Conservation (phyloP, 2,113 vertebrate genomes). For the Rhadina sibilatrix region DNA sequence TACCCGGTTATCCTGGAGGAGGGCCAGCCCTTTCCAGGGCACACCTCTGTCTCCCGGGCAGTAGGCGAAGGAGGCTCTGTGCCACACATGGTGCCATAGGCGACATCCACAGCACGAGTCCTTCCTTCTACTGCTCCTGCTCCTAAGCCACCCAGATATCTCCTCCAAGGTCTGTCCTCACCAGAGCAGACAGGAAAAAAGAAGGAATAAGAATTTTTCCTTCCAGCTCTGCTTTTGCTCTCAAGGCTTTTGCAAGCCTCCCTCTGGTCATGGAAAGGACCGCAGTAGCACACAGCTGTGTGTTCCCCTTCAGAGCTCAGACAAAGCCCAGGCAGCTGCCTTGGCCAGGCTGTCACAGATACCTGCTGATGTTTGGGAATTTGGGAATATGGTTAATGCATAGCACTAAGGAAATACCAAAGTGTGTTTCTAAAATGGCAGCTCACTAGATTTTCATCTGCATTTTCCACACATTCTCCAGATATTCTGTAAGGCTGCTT, state of each 20-base stretch:
- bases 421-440: background rate
- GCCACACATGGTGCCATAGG: fast-evolving
- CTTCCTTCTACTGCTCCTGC: fast-evolving
- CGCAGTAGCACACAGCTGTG: fast-evolving
- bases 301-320: background rate
- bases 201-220: background rate
- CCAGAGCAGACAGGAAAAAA: background rate
- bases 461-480: background rate
- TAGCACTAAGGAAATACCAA: background rate
- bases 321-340: background rate
- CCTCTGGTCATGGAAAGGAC: background rate
- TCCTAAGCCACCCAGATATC: background rate
- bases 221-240: background rate
- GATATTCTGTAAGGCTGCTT: background rate
- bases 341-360: background rate
- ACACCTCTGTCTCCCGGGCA: background rate
- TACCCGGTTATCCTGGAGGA: fast-evolving
- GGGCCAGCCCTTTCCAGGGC: fast-evolving
- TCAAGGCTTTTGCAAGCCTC: background rate
- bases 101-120: background rate
- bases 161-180: background rate
- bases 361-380: background rate
- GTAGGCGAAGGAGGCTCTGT: fast-evolving
- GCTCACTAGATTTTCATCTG: background rate
- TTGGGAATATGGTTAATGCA: background rate